Evolutionary conservation across 2,797 vertebrate species (phyloP).

Genomic region (Leptodactylus fallax): DNA sequence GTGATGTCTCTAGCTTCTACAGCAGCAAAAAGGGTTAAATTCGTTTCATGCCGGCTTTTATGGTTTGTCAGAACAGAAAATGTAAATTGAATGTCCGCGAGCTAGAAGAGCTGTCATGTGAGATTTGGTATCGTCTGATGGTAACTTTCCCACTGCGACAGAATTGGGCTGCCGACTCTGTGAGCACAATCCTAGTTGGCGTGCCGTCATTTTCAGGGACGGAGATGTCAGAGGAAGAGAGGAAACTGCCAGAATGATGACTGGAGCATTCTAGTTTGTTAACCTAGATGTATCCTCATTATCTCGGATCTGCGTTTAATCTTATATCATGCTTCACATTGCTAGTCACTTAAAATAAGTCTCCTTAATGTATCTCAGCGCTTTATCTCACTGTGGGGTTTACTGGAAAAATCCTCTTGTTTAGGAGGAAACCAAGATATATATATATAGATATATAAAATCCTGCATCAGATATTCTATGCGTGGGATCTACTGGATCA

Average conservation of each 20-base stretch:
- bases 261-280: slow-evolving; percentile 31
- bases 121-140: slow-evolving; percentile 61
- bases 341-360: slow-evolving; percentile 58
- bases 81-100: slow-evolving; percentile 55
- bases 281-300: slow-evolving; percentile 46
- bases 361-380: slow-evolving; percentile 42
- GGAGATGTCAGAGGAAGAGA: slow-evolving; percentile 58
- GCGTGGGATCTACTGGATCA: neutral
- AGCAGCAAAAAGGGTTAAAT: slow-evolving; percentile 3
- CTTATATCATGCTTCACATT: slow-evolving; percentile 55
- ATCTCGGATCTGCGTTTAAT: slow-evolving; percentile 55
- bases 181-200: slow-evolving; percentile 52
- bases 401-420: slow-evolving; percentile 43
- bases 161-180: slow-evolving; percentile 58
- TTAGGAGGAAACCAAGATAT: neutral
- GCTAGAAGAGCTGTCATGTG: slow-evolving; percentile 64
- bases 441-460: neutral
- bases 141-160: slow-evolving; percentile 56
- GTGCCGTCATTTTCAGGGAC: slow-evolving; percentile 49
- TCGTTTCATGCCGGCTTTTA: slow-evolving; percentile 30
- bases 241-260: slow-evolving; percentile 46
- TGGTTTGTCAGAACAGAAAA: slow-evolving; percentile 50
- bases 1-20: neutral
- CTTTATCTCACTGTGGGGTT: slow-evolving; percentile 5
- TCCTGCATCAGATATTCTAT: neutral